These are phyloP conservation scores for Epistrophe grossulariae DNA, from an alignment of 2,888 invertebrate species.

Conservation along the genomic window DNA sequence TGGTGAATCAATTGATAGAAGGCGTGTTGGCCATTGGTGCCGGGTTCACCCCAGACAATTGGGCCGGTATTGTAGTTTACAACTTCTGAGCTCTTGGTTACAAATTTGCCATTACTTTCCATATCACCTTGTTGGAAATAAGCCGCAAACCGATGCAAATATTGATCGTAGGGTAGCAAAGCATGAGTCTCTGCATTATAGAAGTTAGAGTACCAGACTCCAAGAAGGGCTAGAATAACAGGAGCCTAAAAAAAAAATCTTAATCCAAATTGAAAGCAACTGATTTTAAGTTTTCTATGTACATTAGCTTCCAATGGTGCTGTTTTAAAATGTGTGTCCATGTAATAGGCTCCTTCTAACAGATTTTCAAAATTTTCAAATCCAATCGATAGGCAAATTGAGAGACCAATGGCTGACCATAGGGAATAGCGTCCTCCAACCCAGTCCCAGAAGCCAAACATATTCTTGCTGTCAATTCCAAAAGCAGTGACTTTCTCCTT, in stretches of 20 bases:
- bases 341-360: constrained; percentile 94
- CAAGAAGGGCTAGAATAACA: constrained; percentile 95
- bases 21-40: constrained; percentile 99
- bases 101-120: constrained; percentile 99
- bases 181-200: constrained; percentile 98
- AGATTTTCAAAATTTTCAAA: constrained; percentile 97
- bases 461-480: constrained; percentile 98
- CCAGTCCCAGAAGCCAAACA: constrained; percentile 99
- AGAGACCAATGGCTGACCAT: constrained; percentile 99
- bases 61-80: constrained; percentile 83
- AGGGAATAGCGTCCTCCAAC: constrained; percentile 98
- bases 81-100: constrained; percentile 88
- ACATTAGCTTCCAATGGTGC: constrained; percentile 97
- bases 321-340: constrained; percentile 96
- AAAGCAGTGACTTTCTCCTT: constrained; percentile 96
- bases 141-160: constrained; percentile 98
- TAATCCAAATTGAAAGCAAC: background rate
- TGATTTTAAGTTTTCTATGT: constrained; percentile 72
- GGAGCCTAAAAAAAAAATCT: constrained; percentile 88
- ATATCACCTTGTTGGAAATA: constrained; percentile 99
- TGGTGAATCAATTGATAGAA: constrained; percentile 99
- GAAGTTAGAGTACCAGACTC: constrained; percentile 97
- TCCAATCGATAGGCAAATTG: constrained; percentile 96
- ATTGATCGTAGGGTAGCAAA: constrained; percentile 98
- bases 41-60: constrained; percentile 93